Conservation (phyloP, 2,888 invertebrate genomes). For the Lepeophtheirus nordmannii region DNA sequence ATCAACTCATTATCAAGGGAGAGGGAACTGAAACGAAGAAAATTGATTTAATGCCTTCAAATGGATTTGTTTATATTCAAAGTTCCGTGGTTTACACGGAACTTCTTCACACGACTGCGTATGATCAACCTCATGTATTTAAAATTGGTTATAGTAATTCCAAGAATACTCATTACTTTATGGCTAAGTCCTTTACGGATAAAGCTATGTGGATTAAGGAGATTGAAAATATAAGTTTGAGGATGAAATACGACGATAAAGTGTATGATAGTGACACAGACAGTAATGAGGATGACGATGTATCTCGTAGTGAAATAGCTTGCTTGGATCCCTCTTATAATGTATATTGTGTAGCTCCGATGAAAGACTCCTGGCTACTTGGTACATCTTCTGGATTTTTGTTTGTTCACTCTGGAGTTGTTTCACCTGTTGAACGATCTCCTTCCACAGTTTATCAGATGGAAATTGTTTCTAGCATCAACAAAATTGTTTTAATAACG, state of each 20-base stretch:
- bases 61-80: neutral
- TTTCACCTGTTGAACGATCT: neutral
- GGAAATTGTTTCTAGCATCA: neutral
- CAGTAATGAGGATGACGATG: neutral
- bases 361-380: neutral
- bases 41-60: neutral
- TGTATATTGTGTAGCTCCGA: neutral
- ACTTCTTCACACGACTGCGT: neutral
- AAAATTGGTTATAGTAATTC: neutral
- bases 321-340: neutral
- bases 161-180: neutral
- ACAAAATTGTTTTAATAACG: neutral
- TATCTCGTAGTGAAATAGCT: neutral
- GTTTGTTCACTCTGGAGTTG: neutral
- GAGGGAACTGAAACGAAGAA: neutral
- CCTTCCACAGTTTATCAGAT: neutral
- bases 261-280: neutral
- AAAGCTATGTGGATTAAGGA: neutral
- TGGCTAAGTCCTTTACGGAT: neutral
- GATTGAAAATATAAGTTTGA: neutral
- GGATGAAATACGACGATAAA: neutral
- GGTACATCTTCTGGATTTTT: neutral
- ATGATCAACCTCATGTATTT: neutral
- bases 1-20: neutral
- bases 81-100: conserved; percentile 1